phyloP scores from a whole-genome alignment of 2,113 vertebrate species.

The Jaculus jaculus region DNA sequence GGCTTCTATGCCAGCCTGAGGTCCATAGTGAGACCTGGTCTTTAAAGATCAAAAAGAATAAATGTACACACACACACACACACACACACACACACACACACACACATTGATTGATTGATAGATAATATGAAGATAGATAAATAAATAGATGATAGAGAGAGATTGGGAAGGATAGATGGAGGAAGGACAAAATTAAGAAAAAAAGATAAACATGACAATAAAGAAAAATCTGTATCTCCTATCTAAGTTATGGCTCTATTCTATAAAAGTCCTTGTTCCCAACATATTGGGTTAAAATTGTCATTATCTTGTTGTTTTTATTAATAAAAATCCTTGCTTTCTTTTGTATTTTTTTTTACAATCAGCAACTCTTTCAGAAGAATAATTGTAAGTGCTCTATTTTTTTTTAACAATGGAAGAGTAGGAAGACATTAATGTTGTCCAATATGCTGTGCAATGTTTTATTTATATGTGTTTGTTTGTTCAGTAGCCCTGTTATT shows the following conservation, averaged over 20 bases:
- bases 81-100: too few relatives aligned
- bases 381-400: background rate
- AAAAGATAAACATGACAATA: background rate
- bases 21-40: too few relatives aligned
- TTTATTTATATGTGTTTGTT: background rate
- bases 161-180: too few relatives aligned
- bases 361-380: background rate
- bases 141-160: too few relatives aligned
- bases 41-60: background rate
- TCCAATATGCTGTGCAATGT: background rate
- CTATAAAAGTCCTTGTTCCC: background rate
- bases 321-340: background rate
- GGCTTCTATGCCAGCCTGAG: background rate
- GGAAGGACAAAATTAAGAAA: background rate
- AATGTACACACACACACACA: too few relatives aligned
- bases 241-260: background rate
- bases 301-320: background rate
- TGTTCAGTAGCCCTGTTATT: background rate
- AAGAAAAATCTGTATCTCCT: background rate
- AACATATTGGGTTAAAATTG: background rate
- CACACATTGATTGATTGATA: too few relatives aligned
- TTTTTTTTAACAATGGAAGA: conserved; percentile 20
- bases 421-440: background rate
- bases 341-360: background rate
- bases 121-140: too few relatives aligned